phyloP scores from a whole-genome alignment of 1,140 invertebrate species.

The Aphidius gifuensis region DNA sequence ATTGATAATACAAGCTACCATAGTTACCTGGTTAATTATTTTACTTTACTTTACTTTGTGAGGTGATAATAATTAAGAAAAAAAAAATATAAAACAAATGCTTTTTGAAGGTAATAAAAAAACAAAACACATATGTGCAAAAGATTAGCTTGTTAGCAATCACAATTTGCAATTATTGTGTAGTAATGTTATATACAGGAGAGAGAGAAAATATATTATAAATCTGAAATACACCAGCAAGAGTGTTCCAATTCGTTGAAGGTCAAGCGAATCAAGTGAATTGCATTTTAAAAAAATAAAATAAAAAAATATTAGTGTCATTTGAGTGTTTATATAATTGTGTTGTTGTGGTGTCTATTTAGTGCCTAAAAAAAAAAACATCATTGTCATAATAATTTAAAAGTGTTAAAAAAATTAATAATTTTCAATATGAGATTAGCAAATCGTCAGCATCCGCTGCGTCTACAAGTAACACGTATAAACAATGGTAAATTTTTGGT shows the following conservation, averaged over 20 bases:
- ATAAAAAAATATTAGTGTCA: conserved; percentile 3
- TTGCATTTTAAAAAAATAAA: not conserved
- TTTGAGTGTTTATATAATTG: not conserved
- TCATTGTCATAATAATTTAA: too few relatives aligned
- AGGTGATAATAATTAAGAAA: too few relatives aligned
- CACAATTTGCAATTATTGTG: too few relatives aligned
- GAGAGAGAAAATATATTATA: not conserved
- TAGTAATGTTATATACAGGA: not conserved
- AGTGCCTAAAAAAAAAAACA: conserved; percentile 7
- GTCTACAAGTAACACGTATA: conserved; percentile 46
- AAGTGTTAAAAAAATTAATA: not conserved
- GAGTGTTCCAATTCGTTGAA: conserved; percentile 1
- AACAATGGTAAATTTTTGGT: conserved; percentile 52
- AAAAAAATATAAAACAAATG: too few relatives aligned
- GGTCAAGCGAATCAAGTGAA: conserved; percentile 12
- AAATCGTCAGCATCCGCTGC: conserved; percentile 47
- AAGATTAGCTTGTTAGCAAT: too few relatives aligned
- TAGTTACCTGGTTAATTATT: too few relatives aligned
- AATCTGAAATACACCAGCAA: conserved; percentile 6
- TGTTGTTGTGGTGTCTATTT: conserved; percentile 1
- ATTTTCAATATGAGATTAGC: conserved; percentile 51
- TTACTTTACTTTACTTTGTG: too few relatives aligned
- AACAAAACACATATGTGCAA: too few relatives aligned
- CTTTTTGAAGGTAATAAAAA: too few relatives aligned
- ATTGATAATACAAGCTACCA: too few relatives aligned